Evolutionary conservation across 2,888 invertebrate species (phyloP), one percentile per base, ranked within the genome.

Genomic region (Parasteatoda lunata): DNA sequence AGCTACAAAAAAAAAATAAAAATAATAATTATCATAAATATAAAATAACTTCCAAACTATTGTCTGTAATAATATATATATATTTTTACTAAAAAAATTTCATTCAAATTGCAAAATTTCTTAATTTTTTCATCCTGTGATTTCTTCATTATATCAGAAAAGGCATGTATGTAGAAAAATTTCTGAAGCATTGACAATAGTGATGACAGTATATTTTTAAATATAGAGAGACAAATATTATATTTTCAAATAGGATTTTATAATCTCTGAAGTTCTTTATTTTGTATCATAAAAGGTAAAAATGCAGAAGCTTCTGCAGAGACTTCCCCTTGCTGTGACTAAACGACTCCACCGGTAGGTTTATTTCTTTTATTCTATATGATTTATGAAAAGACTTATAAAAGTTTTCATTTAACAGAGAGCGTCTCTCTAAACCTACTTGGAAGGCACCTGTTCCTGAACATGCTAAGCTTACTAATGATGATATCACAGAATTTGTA

Each of bases 401-500:
- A 30, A 2, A 30, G 30, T 30, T 30, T 30, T 30, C 2, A 30
- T 30, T 30, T 91, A 92, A 90, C 88, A 94, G 94, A 80, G 96
- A 97, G 92, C 93, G 96, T 54, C 94, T 94, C 91, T 93, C 92
- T 84, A 93, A 93, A 66, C 91, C 91, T 51, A 93, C 93, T 3
- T 97, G 97, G 97, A 94, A 94, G 91, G 94, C 94, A 80, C 93
- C 93, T 84, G 93, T 95, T 51, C 96, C 96, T 0, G 94, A 95
- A 0, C 92, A 93, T 1, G 94, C 94, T 91, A 94, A 94, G 90
- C 93, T 98, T 47, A 95, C 95, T 0, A 96, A 98, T 87, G 94
- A 94, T 48, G 96, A 97, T 90, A 94, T 97, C 70, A 96, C 95
- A 45, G 93, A 94, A 88, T 97, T 97, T 92, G 96, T 97, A 0